Evolutionary conservation across 1,140 invertebrate species (phyloP).

Genomic region (Drosophila nikananu): DNA sequence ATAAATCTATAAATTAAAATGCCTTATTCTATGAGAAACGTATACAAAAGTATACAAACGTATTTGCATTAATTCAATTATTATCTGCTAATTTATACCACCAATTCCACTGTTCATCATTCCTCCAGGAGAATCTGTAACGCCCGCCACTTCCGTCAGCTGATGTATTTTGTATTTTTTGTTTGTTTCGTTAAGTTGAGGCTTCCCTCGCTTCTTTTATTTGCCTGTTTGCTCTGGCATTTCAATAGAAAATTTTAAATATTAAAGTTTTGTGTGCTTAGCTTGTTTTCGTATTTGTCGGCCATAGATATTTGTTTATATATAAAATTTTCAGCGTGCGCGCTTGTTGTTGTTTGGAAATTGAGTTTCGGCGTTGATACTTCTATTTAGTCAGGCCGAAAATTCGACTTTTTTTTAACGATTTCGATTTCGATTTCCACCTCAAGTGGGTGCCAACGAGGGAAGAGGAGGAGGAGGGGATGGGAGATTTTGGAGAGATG

Average conservation of each 20-base stretch:
- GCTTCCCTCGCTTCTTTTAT: constrained; percentile 13
- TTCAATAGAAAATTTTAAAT: constrained; percentile 72
- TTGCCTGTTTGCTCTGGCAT: constrained; percentile 39
- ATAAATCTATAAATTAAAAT: too few relatives aligned
- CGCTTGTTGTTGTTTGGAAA: constrained; percentile 69
- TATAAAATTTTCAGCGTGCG: constrained; percentile 25
- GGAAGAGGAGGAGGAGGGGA: neutral
- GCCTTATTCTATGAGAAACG: too few relatives aligned
- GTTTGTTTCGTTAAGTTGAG: constrained; percentile 15
- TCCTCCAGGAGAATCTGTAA: constrained; percentile 27
- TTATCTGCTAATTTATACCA: neutral
- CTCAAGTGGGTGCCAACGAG: constrained; percentile 46
- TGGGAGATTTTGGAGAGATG: constrained; percentile 30
- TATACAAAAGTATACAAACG: too few relatives aligned
- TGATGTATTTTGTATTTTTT: constrained; percentile 34
- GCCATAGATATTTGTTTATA: constrained; percentile 38
- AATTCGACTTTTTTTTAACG: constrained; percentile 13
- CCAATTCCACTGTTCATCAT: neutral
- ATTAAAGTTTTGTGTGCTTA: constrained; percentile 65
- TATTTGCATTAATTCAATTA: neutral
- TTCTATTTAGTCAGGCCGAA: constrained; percentile 66
- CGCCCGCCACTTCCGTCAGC: constrained; percentile 61
- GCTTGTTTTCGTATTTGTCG: constrained; percentile 37
- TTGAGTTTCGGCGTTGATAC: constrained; percentile 75
- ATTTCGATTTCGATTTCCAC: constrained; percentile 12